Percentiles rank a stretch among this genome's conserved stretches.
These are phyloP conservation scores for Volucella inflata DNA, from an alignment of 2,888 invertebrate species.

Conservation along the genomic window DNA sequence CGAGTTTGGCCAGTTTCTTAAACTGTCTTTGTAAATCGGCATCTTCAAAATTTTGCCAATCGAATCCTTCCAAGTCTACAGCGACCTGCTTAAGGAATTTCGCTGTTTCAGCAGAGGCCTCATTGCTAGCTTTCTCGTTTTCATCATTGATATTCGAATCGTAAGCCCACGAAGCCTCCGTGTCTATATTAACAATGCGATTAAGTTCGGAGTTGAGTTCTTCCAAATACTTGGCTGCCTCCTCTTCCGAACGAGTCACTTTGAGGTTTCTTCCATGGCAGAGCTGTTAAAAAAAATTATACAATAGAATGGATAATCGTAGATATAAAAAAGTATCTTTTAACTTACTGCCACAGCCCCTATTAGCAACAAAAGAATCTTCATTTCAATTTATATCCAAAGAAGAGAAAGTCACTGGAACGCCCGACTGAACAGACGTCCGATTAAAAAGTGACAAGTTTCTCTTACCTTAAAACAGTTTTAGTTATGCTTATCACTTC, in stretches of 20 bases:
- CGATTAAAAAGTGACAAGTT: constrained; percentile 4
- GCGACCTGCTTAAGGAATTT: constrained; percentile 82
- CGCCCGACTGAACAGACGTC: neutral
- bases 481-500: neutral
- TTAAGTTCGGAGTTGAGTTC: constrained; percentile 87
- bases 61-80: constrained; percentile 84
- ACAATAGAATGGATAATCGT: neutral
- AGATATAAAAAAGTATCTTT: neutral
- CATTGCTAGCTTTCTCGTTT: constrained; percentile 85
- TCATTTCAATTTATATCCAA: constrained; percentile 25
- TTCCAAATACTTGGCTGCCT: constrained; percentile 86
- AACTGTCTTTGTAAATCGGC: constrained; percentile 90
- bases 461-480: neutral
- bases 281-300: constrained; percentile 18
- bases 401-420: neutral
- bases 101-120: constrained; percentile 80
- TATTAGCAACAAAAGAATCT: constrained; percentile 22
- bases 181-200: constrained; percentile 85
- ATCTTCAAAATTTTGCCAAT: constrained; percentile 90
- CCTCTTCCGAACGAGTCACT: constrained; percentile 82
- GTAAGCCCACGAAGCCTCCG: constrained; percentile 89
- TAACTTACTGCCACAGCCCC: constrained; percentile 41
- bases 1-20: constrained; percentile 88
- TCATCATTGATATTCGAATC: constrained; percentile 90
- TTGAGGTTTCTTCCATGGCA: constrained; percentile 34